Evolutionary conservation across 2,797 vertebrate species (phyloP).

Genomic region (Pristis pectinata): DNA sequence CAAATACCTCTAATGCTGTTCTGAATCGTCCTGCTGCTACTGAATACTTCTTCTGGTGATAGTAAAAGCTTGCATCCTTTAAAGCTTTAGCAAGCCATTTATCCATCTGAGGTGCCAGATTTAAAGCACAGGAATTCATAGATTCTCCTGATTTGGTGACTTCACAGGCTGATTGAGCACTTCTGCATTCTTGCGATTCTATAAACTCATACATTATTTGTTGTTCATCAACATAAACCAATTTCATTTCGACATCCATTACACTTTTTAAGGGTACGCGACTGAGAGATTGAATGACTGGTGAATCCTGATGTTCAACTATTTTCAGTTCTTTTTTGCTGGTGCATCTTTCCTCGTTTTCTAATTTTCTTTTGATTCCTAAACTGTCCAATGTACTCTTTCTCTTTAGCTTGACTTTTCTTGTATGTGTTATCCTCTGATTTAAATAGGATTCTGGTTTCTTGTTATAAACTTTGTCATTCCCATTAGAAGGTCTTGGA

Average conservation of each 20-base stretch:
- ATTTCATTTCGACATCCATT: constrained; percentile 54
- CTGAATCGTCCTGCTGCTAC: constrained; percentile 52
- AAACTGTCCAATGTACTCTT: constrained; percentile 2
- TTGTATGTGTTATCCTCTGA: constrained; percentile 30
- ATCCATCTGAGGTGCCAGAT: constrained; percentile 52
- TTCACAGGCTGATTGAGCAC: constrained; percentile 42
- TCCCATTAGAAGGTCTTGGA: neutral
- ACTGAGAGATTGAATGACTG: constrained; percentile 1
- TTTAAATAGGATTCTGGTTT: constrained; percentile 15
- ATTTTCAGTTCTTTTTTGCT: constrained; percentile 44
- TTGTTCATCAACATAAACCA: constrained; percentile 56
- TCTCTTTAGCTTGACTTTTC: constrained; percentile 11
- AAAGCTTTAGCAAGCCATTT: constrained; percentile 57
- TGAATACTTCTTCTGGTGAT: constrained; percentile 55
- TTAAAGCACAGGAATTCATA: constrained; percentile 45
- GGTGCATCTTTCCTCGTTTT: constrained; percentile 41
- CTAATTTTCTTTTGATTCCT: constrained; percentile 45
- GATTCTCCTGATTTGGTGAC: constrained; percentile 45
- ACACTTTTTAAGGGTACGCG: constrained; percentile 51
- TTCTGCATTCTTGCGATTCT: constrained; percentile 37
- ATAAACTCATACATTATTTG: constrained; percentile 54
- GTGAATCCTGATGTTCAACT: constrained; percentile 38
- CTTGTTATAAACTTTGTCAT: constrained; percentile 19
- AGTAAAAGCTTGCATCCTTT: constrained; percentile 55
- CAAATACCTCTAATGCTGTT: constrained; percentile 57